Evolutionary conservation across 2,113 vertebrate genomes (phyloP).

Genomic region (Penelope pileata): DNA sequence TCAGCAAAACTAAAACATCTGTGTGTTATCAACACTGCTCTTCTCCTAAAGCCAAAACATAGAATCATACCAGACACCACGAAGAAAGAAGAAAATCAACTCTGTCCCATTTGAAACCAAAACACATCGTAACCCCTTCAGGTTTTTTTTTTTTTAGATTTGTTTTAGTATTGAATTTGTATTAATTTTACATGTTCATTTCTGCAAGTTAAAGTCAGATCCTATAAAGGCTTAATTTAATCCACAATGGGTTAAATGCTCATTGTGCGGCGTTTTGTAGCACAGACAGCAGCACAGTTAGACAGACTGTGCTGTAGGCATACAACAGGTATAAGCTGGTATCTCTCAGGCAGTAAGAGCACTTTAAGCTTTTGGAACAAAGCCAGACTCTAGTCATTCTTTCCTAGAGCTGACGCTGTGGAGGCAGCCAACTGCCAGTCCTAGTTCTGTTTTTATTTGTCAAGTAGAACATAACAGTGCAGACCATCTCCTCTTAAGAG

Average conservation of each 20-base stretch:
- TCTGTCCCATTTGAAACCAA: no score
- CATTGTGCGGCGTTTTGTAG: conserved; percentile 4
- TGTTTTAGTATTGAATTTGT: background rate
- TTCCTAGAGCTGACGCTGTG: conserved; percentile 18
- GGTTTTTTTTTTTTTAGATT: accelerated
- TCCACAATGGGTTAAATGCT: background rate
- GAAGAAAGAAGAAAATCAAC: no score
- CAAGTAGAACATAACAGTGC: background rate
- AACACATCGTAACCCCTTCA: background rate
- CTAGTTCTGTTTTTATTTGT: background rate
- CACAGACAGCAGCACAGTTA: background rate
- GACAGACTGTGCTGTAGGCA: background rate
- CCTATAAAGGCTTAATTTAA: background rate
- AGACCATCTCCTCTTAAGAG: background rate
- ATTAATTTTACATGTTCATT: background rate
- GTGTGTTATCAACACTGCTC: no score
- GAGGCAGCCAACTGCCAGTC: background rate
- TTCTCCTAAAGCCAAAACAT: no score
- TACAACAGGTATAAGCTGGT: background rate
- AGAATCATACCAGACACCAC: no score
- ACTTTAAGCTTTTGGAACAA: conserved; percentile 28
- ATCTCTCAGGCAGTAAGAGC: background rate
- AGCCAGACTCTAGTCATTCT: conserved; percentile 30
- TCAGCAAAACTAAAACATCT: no score
- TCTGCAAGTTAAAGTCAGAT: background rate